A percentile compares a stretch with the other conserved stretches of the same genome.
phyloP scores from a whole-genome alignment of 2,888 invertebrate species.

The Chymomyza caudatula region DNA sequence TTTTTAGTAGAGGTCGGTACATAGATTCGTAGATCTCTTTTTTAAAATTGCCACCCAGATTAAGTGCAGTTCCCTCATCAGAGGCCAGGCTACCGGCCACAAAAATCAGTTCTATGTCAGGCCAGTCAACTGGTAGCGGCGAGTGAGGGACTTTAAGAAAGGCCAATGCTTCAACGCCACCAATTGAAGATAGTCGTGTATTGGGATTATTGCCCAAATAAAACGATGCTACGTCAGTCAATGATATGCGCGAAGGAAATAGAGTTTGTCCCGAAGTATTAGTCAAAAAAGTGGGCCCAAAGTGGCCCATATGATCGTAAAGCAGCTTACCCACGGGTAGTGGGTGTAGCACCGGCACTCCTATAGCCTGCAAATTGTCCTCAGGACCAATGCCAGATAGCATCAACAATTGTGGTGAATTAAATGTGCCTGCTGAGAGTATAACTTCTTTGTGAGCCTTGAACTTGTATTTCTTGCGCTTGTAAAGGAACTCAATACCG shows the following conservation, averaged over 20 bases:
- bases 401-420: conserved; percentile 93
- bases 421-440: conserved; percentile 90
- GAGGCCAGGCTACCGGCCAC: too few relatives aligned
- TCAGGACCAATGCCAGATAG: conserved; percentile 85
- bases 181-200: conserved; percentile 79
- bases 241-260: conserved; percentile 35
- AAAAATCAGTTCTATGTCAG: conserved; percentile 84
- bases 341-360: conserved; percentile 81
- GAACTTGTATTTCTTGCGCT: conserved; percentile 79
- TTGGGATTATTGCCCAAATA: conserved; percentile 67
- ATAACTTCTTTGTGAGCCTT: conserved; percentile 88
- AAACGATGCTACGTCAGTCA: conserved; percentile 49
- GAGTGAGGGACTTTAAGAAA: conserved; percentile 82
- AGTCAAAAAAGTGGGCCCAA: too few relatives aligned
- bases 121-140: conserved; percentile 81
- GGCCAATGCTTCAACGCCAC: conserved; percentile 84
- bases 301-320: conserved; percentile 81
- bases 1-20: conserved; percentile 79
- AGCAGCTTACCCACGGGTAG: conserved; percentile 84
- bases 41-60: too few relatives aligned
- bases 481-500: conserved; percentile 83
- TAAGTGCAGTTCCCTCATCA: too few relatives aligned
- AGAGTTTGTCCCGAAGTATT: conserved; percentile 72
- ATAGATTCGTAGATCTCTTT: conserved; percentile 81
- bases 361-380: conserved; percentile 79